Percentiles rank a stretch among this genome's conserved stretches.
Evolutionary conservation across 2,797 vertebrate species (phyloP).

Genomic region (Manis crassicaudata): DNA sequence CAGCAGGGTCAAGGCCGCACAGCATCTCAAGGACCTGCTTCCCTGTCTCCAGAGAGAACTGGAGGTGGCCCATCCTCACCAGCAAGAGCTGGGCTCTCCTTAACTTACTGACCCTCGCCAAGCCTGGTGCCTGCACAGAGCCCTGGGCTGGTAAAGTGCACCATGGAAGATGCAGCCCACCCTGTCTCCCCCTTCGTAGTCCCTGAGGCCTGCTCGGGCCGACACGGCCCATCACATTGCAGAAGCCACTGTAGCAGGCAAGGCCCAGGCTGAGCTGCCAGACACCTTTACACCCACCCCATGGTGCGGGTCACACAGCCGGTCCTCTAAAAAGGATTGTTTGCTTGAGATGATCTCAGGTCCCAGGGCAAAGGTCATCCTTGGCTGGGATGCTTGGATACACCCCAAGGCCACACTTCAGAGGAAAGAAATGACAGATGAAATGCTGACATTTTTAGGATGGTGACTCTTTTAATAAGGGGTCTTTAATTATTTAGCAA

Average conservation of each 20-base stretch:
- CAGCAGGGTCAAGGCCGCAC: no score
- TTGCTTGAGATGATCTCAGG: not conserved
- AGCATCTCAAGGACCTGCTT: no score
- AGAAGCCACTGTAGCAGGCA: not conserved
- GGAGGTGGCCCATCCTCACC: no score
- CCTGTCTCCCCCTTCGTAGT: fast-evolving
- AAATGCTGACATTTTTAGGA: conserved; percentile 73
- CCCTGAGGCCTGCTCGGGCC: not conserved
- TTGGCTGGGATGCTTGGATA: not conserved
- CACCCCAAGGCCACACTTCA: not conserved
- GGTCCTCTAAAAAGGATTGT: not conserved
- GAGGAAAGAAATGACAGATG: conserved; percentile 22
- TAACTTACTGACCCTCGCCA: not conserved
- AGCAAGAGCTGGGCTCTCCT: not conserved
- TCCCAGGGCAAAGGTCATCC: not conserved
- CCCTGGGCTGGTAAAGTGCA: fast-evolving
- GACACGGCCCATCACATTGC: fast-evolving
- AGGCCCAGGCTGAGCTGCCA: not conserved
- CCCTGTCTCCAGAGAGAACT: not conserved
- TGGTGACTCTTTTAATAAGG: conserved; percentile 84
- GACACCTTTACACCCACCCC: not conserved
- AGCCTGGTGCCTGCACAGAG: not conserved
- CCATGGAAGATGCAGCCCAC: fast-evolving
- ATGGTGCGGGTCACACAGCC: not conserved
- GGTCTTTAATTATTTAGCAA: conserved; percentile 82